A percentile compares a stretch with the other conserved stretches of the same genome.
These are phyloP conservation scores for Macaria liturata DNA, from an alignment of 2,888 invertebrate genomes.

Conservation along the genomic window DNA sequence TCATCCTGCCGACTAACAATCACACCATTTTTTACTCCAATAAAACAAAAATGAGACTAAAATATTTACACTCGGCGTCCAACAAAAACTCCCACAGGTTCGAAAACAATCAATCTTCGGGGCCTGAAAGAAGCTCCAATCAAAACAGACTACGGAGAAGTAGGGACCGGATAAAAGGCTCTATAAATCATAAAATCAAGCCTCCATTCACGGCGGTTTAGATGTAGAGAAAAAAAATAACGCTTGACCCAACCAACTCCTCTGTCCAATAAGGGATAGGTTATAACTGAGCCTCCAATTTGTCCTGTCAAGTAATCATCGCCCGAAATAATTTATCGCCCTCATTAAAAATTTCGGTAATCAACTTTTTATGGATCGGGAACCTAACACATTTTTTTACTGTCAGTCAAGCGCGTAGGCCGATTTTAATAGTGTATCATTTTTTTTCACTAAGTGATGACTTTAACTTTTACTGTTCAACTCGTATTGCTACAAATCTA, in stretches of 20 bases:
- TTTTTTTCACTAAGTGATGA: slow-evolving; percentile 55
- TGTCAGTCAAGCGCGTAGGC: slow-evolving; percentile 57
- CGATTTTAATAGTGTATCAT: slow-evolving; percentile 66
- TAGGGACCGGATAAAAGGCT: slow-evolving; percentile 73
- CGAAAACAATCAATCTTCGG: slow-evolving; percentile 80
- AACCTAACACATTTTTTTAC: slow-evolving; percentile 40
- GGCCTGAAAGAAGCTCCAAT: slow-evolving; percentile 77
- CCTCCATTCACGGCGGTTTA: slow-evolving; percentile 74
- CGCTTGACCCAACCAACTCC: slow-evolving; percentile 59
- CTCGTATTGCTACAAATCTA: slow-evolving; percentile 54
- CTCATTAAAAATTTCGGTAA: slow-evolving; percentile 78
- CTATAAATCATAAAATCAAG: slow-evolving; percentile 83
- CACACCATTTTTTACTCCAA: slow-evolving; percentile 42
- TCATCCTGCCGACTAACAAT: slow-evolving; percentile 37
- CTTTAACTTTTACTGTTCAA: slow-evolving; percentile 47
- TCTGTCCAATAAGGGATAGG: slow-evolving; percentile 56
- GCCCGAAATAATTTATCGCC: slow-evolving; percentile 68
- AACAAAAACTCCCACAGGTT: slow-evolving; percentile 74
- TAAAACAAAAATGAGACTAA: slow-evolving; percentile 59
- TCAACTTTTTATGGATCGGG: slow-evolving; percentile 52
- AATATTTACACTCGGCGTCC: slow-evolving; percentile 74
- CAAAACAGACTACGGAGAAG: slow-evolving; percentile 79
- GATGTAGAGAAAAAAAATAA: slow-evolving; percentile 54
- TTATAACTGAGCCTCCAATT: slow-evolving; percentile 71
- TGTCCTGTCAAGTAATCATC: slow-evolving; percentile 76